phyloP scores from a whole-genome alignment of 2,113 vertebrate species.

The Mixornis gularis region DNA sequence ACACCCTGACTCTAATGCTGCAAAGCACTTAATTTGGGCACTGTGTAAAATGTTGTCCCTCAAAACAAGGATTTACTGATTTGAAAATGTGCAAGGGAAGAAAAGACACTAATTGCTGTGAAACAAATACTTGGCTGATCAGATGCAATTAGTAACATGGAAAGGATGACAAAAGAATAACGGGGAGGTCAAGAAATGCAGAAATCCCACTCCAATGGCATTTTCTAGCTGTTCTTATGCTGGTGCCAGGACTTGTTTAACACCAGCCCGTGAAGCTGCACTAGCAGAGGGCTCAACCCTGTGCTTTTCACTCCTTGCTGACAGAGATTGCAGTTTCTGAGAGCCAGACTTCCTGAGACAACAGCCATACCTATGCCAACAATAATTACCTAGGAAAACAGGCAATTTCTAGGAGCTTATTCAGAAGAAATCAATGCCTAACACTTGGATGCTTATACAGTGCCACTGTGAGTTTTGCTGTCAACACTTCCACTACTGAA shows the following conservation, averaged over 20 bases:
- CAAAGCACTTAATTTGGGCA: not conserved
- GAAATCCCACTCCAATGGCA: not conserved
- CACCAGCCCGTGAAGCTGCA: not conserved
- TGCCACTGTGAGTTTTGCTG: not conserved
- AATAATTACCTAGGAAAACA: conserved; percentile 16
- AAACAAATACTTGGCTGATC: not conserved
- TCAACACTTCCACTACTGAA: not conserved
- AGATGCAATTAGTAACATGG: not conserved
- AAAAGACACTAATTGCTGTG: not conserved
- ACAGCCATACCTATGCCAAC: not conserved
- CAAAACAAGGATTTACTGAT: not conserved
- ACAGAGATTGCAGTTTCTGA: not conserved
- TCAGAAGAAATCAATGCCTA: not conserved
- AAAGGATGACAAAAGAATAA: not conserved
- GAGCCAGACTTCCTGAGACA: not conserved
- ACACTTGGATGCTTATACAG: not conserved
- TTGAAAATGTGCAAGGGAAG: not conserved
- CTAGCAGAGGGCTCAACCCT: not conserved
- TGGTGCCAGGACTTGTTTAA: not conserved
- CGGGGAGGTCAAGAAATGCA: not conserved
- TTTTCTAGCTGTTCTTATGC: not conserved
- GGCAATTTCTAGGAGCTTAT: conserved; percentile 3
- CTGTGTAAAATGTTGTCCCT: not conserved
- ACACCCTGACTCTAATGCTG: not conserved
- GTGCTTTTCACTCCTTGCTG: not conserved